Evolutionary conservation across 2,113 vertebrate species (phyloP), one percentile per base, ranked within the genome.

Genomic region (Caranx ignobilis): DNA sequence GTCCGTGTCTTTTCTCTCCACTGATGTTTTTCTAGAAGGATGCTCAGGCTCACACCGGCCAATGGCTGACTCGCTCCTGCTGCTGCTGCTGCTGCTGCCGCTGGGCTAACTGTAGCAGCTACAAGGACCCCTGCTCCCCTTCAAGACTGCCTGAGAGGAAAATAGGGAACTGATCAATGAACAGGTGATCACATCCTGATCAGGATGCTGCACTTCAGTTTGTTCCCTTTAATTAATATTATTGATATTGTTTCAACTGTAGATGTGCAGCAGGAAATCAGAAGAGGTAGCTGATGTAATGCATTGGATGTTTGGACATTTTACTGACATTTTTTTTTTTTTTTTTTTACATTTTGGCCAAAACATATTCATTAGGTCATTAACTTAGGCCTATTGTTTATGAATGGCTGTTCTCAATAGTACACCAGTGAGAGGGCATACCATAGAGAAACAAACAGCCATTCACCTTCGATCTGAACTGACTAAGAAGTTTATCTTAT

Each of bases 21-120:
- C 76, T n/a, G 63, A 70, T 84, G 50, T 88, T 88, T 90, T 89
- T 82, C 83, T 79, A 67, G 77, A 77, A 89, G 85, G 90, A 91
- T 91, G 90, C 88, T 86, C 78, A 48, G 62, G 62, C 79, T 89
- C 86, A 69, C 82, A 88, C 90, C 89, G 88, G 84, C 93, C 90
- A 89, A 90, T 85, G 86, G 88, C 89, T 94, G 86, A 65, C 62
- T 82, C 13, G 63, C 77, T 73, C 61, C 63, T 77, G 26, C 26
- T 26, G 26, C 26, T 26, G 26, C 26, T 26, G 26, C 26, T 26
- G 26, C 26, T 26, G 26, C 77, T 73, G 64, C 63, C 75, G 78
- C 71, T 61, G 52, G 70, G 83, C 88, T 93, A 90, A 82, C 69
- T 34, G 76, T 68, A 26, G 69, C 52, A n/a, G 81, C 89, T 89